phyloP scores from a whole-genome alignment of 2,113 vertebrate genomes.

The Pluvialis apricaria region DNA sequence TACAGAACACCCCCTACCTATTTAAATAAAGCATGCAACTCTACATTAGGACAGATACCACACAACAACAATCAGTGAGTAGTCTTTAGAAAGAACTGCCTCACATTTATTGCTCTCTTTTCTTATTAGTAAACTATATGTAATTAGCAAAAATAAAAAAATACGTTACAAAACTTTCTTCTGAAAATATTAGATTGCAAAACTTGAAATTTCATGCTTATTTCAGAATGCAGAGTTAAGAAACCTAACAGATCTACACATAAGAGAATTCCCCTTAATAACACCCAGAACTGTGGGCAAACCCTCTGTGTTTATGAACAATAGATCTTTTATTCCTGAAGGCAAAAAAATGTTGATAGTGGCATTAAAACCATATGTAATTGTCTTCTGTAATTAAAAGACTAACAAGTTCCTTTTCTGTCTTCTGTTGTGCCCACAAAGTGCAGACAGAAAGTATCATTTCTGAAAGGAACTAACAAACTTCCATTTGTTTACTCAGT shows the following conservation, averaged over 20 bases:
- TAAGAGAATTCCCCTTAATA: background rate
- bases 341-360: background rate
- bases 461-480: slow-evolving; percentile 45
- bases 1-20: background rate
- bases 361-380: background rate
- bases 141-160: background rate
- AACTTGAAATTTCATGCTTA: background rate
- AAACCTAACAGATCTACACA: background rate
- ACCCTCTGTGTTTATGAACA: background rate
- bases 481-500: slow-evolving; percentile 53
- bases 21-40: background rate
- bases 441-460: background rate
- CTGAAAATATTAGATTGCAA: background rate
- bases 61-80: background rate
- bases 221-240: background rate
- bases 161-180: background rate
- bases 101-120: background rate
- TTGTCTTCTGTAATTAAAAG: slow-evolving; percentile 14
- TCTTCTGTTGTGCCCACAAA: background rate
- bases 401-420: background rate
- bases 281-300: background rate
- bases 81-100: background rate
- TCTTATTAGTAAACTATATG: background rate
- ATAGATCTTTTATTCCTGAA: background rate
- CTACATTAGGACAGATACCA: background rate